Evolutionary conservation across 1,140 invertebrate species (phyloP), one percentile per base, ranked within the genome.

Genomic region (Hyles vespertilio): DNA sequence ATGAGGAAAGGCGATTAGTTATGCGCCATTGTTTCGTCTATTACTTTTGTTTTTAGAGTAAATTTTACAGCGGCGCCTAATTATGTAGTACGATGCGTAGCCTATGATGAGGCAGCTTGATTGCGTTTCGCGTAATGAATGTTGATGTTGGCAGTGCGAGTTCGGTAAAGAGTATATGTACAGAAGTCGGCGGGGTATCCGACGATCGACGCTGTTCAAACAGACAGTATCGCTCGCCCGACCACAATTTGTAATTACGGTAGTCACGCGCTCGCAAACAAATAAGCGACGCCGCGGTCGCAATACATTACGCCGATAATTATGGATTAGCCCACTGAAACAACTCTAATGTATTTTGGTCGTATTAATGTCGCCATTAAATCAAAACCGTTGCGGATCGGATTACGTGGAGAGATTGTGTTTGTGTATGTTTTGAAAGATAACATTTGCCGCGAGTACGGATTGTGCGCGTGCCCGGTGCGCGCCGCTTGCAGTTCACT

Each of bases 271-370:
- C 64, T 58, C 59, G 56, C 64, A 72, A 67, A 70, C 68, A 75
- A 70, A 74, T 65, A 61, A 70, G 36, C 57, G 51, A 36, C 49
- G 52, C 47, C 11, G 58, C 49, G 68, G 53, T 59, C 63, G 67
- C 61, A 51, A 64, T 67, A 66, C 68, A 73, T 76, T 67, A 64
- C 60, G 60, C 63, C 68, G 58, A 75, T 78, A 80, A 79, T 78
- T 74, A 78, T 70, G 69, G 70, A 79, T 80, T 77, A 79, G 72
- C 59, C 62, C 49, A 54, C 62, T 63, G 63, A 66, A 72, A 74
- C 72, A 63, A 65, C 68, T 64, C 59, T 56, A 67, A 72, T 63
- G 66, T 70, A 69, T 73, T 72, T 59, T 58, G 60, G 51, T 56
- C 59, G 58, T 66, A 68, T 67, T 67, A 70, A 70, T 65, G 60